Percentiles rank a stretch among this genome's conserved stretches.
Evolutionary conservation across 2,113 vertebrate species (phyloP).

Genomic region (Glareola pratincola): DNA sequence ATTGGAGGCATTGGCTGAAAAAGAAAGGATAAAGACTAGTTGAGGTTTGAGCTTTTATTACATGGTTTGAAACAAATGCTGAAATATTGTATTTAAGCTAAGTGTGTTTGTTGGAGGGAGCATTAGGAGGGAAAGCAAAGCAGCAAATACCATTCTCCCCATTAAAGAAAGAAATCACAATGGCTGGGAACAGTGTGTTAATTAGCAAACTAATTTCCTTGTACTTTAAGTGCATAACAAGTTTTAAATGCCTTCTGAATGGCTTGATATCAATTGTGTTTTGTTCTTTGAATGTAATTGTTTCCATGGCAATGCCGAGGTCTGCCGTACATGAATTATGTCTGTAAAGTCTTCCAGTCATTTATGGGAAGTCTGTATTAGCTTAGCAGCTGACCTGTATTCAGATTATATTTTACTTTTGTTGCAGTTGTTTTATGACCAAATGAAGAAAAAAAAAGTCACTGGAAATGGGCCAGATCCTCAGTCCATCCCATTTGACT

Average conservation of each 20-base stretch:
- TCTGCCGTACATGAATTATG: neutral
- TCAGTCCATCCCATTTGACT: neutral
- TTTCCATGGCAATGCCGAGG: constrained; percentile 27
- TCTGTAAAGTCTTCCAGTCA: neutral
- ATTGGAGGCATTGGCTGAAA: constrained; percentile 34
- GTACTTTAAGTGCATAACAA: constrained; percentile 29
- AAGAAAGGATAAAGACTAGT: constrained; percentile 23
- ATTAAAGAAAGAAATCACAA: constrained; percentile 26
- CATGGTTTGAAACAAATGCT: constrained; percentile 24
- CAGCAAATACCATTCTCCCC: neutral
- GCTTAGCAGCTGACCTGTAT: constrained; percentile 28
- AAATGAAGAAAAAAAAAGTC: neutral
- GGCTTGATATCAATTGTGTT: neutral
- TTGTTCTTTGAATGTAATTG: constrained; percentile 41
- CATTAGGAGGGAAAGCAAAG: neutral
- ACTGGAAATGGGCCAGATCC: neutral
- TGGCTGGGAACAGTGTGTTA: constrained; percentile 33
- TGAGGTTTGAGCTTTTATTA: constrained; percentile 34
- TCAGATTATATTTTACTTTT: neutral
- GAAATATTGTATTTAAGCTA: constrained; percentile 52
- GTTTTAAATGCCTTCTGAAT: constrained; percentile 49
- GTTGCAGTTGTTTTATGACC: neutral
- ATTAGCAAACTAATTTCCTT: constrained; percentile 54
- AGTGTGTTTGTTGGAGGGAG: constrained; percentile 9
- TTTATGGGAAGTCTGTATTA: constrained; percentile 23